A percentile compares a stretch with the other conserved stretches of the same genome.
Conservation (phyloP, 2,797 vertebrate genomes). For the Amniataba percoides region DNA sequence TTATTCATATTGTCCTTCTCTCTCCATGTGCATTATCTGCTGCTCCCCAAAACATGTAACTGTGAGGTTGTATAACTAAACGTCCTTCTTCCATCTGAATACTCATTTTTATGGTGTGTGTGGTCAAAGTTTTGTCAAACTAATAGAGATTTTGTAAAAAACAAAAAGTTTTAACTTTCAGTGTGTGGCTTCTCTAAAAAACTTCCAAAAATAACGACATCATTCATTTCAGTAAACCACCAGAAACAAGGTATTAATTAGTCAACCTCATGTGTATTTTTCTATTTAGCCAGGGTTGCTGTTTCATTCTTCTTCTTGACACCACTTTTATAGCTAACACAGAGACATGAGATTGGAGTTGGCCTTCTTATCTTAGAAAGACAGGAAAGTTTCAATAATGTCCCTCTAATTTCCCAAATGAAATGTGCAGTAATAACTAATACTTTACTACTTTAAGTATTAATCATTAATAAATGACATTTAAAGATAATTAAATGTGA, state of each 20-base stretch:
- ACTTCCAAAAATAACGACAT: not conserved
- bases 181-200: not conserved
- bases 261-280: not conserved
- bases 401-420: not conserved
- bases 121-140: not conserved
- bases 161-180: no score
- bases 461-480: no score
- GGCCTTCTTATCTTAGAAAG: not conserved
- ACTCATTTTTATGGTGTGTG: not conserved
- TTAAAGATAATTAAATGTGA: not conserved
- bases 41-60: not conserved
- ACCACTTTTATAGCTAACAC: not conserved
- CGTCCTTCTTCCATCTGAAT: not conserved
- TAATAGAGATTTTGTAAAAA: not conserved
- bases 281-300: not conserved
- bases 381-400: not conserved
- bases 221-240: not conserved
- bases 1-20: not conserved
- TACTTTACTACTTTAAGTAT: not conserved
- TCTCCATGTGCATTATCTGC: conserved; percentile 4
- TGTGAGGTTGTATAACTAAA: not conserved
- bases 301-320: not conserved
- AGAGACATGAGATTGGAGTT: not conserved
- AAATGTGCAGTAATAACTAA: not conserved
- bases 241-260: not conserved